Percentiles rank a stretch among this genome's conserved stretches.
Conservation (phyloP, 1,140 invertebrate genomes). For the Ptiloglossa arizonensis region DNA sequence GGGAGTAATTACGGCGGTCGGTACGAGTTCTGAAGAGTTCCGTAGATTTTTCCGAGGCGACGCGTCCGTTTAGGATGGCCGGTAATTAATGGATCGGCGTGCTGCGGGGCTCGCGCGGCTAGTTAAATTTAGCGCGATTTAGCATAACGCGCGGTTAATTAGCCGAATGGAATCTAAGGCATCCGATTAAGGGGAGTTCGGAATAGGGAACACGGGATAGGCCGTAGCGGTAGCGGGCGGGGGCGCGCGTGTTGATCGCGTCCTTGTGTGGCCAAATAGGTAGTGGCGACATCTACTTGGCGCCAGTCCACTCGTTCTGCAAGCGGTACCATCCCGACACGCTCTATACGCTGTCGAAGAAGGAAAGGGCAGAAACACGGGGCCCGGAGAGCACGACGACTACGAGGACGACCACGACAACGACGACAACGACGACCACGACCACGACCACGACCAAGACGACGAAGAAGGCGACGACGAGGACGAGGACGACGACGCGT, state of each 20-base stretch:
- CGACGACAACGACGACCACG: no score
- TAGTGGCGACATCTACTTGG: constrained; percentile 76
- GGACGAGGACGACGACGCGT: not conserved
- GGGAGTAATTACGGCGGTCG: constrained; percentile 58
- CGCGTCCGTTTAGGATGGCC: constrained; percentile 40
- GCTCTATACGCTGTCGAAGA: constrained; percentile 21
- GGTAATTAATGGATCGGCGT: constrained; percentile 45
- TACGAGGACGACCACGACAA: no score
- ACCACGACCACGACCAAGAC: no score
- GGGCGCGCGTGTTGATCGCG: constrained; percentile 39
- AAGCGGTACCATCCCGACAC: constrained; percentile 52
- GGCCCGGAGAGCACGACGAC: constrained; percentile 16
- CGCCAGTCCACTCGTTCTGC: constrained; percentile 74
- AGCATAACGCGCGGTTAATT: constrained; percentile 78
- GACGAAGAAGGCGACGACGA: not conserved
- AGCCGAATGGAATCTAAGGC: constrained; percentile 76
- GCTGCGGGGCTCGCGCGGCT: not conserved
- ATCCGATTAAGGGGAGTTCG: constrained; percentile 57
- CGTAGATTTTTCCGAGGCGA: constrained; percentile 32
- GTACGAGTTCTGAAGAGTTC: constrained; percentile 47
- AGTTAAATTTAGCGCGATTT: constrained; percentile 74
- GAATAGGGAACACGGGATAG: constrained; percentile 34
- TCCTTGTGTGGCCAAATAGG: constrained; percentile 63
- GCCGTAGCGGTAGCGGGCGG: not conserved
- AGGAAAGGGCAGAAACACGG: constrained; percentile 17